Evolutionary conservation across 2,113 vertebrate genomes (phyloP).

Genomic region (Cynocephalus volans): DNA sequence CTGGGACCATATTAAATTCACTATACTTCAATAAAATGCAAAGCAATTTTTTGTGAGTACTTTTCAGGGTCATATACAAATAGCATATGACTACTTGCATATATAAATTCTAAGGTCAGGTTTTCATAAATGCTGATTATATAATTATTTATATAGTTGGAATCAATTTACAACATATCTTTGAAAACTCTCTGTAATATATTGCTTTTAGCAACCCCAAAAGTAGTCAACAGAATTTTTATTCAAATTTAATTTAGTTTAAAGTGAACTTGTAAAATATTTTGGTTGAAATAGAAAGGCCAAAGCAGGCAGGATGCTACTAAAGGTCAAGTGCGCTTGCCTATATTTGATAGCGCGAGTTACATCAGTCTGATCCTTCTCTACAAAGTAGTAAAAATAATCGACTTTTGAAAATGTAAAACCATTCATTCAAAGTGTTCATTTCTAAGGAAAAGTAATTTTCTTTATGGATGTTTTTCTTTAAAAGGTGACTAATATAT

Average conservation of each 20-base stretch:
- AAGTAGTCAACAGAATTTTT: constrained; percentile 18
- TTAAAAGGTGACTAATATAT: not conserved
- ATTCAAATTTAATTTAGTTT: not conserved
- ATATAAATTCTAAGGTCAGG: not conserved
- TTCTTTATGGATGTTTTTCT: constrained; percentile 33
- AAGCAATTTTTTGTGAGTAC: not conserved
- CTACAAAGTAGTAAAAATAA: not conserved
- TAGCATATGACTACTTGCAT: not conserved
- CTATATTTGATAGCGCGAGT: fast-evolving
- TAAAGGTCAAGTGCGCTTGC: not conserved
- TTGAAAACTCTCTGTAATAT: not conserved
- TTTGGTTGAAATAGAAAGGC: not conserved
- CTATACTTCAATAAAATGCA: not conserved
- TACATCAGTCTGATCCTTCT: not conserved
- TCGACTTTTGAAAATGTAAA: not conserved
- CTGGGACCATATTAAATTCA: not conserved
- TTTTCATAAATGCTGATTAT: not conserved
- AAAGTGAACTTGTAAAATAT: not conserved
- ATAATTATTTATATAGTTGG: not conserved
- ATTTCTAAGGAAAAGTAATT: not conserved
- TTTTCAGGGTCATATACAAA: not conserved
- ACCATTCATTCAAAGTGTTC: not conserved
- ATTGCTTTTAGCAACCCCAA: constrained; percentile 23
- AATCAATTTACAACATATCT: not conserved
- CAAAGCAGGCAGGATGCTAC: not conserved